phyloP scores from a whole-genome alignment of 2,888 invertebrate species.

The Brenthis hecate region DNA sequence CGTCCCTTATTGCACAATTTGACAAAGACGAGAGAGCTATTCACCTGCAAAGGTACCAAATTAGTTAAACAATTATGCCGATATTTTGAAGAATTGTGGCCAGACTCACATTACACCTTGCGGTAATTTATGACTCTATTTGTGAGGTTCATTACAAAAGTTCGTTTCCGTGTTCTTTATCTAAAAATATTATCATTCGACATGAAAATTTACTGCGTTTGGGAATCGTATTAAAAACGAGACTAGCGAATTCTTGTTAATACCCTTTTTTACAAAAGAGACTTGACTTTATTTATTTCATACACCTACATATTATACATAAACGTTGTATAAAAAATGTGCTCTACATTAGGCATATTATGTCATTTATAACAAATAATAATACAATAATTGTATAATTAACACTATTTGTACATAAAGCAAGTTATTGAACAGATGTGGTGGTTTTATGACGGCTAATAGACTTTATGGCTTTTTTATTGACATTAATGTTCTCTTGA shows the following conservation, averaged over 20 bases:
- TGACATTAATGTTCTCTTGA: conserved; percentile 81
- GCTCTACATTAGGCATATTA: not conserved
- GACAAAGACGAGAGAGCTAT: conserved; percentile 60
- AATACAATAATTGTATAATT: conserved; percentile 38
- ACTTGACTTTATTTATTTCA: not conserved
- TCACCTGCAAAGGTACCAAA: conserved; percentile 79
- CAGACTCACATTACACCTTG: conserved; percentile 72
- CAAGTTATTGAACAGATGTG: conserved; percentile 77
- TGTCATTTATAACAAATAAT: conserved; percentile 10
- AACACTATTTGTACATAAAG: conserved; percentile 72
- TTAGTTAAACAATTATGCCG: conserved; percentile 67
- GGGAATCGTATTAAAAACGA: conserved; percentile 29
- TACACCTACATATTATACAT: too few species aligned
- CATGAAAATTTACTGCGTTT: conserved; percentile 65
- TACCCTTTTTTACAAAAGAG: conserved; percentile 3
- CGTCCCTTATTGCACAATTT: conserved; percentile 59
- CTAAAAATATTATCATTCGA: conserved; percentile 68
- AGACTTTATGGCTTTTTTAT: conserved; percentile 81
- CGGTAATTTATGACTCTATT: conserved; percentile 76
- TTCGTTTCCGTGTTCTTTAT: conserved; percentile 79
- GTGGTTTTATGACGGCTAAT: conserved; percentile 79
- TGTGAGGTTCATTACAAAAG: conserved; percentile 72
- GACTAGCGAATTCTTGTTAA: conserved; percentile 14
- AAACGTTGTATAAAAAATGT: not conserved
- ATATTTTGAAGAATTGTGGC: conserved; percentile 77